Conservation (phyloP, 92 coral and sea anemone genomes). For the Nematostella vectensis region DNA sequence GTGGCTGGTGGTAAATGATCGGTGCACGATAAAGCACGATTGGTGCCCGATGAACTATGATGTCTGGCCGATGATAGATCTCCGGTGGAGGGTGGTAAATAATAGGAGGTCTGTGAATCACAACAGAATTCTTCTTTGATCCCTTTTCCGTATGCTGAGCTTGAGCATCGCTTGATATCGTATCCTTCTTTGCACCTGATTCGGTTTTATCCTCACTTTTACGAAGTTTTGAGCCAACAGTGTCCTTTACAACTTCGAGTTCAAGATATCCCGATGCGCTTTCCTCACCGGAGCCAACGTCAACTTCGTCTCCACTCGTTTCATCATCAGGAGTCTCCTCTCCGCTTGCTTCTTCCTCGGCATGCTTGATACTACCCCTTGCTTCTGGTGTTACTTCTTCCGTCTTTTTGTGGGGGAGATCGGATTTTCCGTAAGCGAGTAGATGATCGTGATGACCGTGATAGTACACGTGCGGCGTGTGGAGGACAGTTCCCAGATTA, state of each 20-base stretch:
- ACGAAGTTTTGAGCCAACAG: conserved; percentile 2
- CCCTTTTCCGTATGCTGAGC: conserved; percentile 49
- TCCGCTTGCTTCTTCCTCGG: neutral
- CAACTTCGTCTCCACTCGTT: neutral
- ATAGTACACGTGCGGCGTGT: conserved; percentile 59
- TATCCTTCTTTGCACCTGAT: conserved; percentile 45
- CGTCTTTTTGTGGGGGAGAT: conserved; percentile 39
- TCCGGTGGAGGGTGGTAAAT: conserved; percentile 99
- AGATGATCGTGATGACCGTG: conserved; percentile 27
- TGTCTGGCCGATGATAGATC: conserved; percentile 95
- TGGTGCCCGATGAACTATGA: conserved; percentile 96
- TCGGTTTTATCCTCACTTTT: conserved; percentile 40
- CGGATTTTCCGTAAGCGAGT: conserved; percentile 71
- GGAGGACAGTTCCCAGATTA: conserved; percentile 46
- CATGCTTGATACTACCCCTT: conserved; percentile 32
- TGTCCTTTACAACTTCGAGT: conserved; percentile 26
- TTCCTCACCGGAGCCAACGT: conserved; percentile 7
- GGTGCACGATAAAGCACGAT: conserved; percentile 94
- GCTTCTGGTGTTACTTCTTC: conserved; percentile 24
- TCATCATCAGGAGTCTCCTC: conserved; percentile 4
- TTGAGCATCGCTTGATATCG: conserved; percentile 17
- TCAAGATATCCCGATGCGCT: conserved; percentile 24
- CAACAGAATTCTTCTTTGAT: conserved; percentile 84
- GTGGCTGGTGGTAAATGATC: conserved; percentile 94
- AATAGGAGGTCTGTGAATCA: conserved; percentile 90